Evolutionary conservation across 2,113 vertebrate species (phyloP).

Genomic region (Ginglymostoma cirratum): DNA sequence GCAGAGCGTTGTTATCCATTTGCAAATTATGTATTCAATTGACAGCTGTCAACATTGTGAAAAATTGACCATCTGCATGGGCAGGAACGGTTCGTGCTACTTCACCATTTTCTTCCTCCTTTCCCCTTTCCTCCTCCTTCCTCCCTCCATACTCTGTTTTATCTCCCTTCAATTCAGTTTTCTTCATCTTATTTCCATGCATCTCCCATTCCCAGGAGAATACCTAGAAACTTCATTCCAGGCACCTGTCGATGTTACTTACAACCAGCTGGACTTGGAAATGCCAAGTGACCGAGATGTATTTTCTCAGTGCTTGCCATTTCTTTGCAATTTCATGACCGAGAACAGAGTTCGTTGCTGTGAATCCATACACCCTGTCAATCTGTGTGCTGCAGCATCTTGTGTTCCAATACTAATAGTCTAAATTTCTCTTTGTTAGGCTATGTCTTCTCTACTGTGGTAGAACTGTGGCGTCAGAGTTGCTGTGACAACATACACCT

Average conservation of each 20-base stretch:
- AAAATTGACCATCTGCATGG: neutral
- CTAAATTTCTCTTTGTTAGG: neutral
- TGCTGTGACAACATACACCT: too few species aligned
- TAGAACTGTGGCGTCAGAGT: too few species aligned
- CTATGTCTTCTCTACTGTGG: neutral
- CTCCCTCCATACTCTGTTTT: neutral
- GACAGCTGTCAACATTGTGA: neutral
- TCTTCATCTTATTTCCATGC: neutral
- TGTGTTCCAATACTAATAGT: neutral
- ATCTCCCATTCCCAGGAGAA: neutral
- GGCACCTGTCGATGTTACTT: neutral
- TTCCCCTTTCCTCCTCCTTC: too few species aligned
- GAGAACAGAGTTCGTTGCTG: neutral
- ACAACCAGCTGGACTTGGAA: neutral
- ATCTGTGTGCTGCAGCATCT: neutral
- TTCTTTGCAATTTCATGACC: neutral
- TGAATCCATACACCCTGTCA: neutral
- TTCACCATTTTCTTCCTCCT: too few species aligned
- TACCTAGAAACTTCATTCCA: neutral
- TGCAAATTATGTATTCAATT: neutral
- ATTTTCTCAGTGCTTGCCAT: neutral
- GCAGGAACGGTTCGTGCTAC: neutral
- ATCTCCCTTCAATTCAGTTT: neutral
- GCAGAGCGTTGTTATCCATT: neutral
- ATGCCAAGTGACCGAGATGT: neutral